These are phyloP conservation scores for Pterocles gutturalis DNA, from an alignment of 2,113 vertebrate genomes.

Conservation along the genomic window DNA sequence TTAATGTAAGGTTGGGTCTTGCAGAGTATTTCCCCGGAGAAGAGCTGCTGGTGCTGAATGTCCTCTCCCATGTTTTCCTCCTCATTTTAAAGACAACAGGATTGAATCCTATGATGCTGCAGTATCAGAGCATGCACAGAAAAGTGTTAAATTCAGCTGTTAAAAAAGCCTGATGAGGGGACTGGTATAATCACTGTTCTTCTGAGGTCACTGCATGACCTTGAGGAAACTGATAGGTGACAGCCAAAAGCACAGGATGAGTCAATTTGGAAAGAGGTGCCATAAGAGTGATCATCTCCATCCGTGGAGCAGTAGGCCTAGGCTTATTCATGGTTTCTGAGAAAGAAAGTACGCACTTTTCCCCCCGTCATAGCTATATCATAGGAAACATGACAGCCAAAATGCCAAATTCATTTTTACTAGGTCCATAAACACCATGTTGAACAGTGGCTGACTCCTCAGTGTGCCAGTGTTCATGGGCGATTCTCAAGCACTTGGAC, in stretches of 20 bases:
- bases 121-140: background rate
- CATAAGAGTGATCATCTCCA: background rate
- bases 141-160: background rate
- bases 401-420: background rate
- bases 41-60: background rate
- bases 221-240: background rate
- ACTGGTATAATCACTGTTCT: background rate
- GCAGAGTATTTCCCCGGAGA: background rate
- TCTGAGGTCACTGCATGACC: background rate
- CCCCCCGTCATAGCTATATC: background rate
- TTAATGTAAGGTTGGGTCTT: background rate
- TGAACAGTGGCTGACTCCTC: background rate
- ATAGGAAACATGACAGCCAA: background rate
- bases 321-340: background rate
- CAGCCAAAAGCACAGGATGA: background rate
- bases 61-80: background rate
- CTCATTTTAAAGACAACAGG: background rate
- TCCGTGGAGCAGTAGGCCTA: background rate
- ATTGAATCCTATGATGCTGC: background rate
- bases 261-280: background rate
- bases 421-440: background rate
- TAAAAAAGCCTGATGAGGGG: background rate
- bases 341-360: background rate
- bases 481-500: background rate
- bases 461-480: fast-evolving